These are phyloP conservation scores for Chaenocephalus aceratus DNA, from an alignment of 2,113 vertebrate genomes.

Conservation along the genomic window DNA sequence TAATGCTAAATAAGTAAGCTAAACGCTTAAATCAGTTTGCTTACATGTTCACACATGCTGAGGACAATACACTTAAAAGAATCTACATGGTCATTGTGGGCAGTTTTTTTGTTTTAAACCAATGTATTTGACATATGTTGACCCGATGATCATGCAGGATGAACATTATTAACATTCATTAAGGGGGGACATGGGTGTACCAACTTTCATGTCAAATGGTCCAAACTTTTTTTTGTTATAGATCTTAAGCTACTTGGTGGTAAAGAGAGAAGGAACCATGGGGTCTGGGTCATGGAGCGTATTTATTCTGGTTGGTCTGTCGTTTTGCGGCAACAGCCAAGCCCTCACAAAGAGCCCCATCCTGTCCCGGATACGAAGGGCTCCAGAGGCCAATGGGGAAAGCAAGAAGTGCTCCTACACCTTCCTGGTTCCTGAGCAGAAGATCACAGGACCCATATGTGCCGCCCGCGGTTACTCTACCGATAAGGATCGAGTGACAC, in stretches of 20 bases:
- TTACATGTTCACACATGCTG: no score
- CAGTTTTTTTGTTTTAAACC: neutral
- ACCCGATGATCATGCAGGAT: neutral
- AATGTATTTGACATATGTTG: neutral
- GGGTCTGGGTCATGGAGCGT: conserved; percentile 70
- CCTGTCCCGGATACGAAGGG: conserved; percentile 84
- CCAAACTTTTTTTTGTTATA: conserved; percentile 28
- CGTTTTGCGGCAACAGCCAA: conserved; percentile 63
- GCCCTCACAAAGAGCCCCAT: conserved; percentile 67
- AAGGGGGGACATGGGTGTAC: neutral
- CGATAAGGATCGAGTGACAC: conserved; percentile 91
- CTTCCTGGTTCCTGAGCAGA: conserved; percentile 97
- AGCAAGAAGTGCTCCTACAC: conserved; percentile 95
- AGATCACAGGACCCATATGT: conserved; percentile 97
- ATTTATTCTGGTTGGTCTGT: conserved; percentile 68
- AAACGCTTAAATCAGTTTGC: no score
- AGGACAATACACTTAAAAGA: no score
- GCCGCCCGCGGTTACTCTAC: conserved; percentile 85
- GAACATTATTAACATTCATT: neutral
- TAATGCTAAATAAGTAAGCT: neutral
- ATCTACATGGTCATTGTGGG: neutral
- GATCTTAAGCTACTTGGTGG: conserved; percentile 57
- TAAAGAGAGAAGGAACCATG: conserved; percentile 63
- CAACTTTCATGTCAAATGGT: conserved; percentile 5
- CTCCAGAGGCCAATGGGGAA: conserved; percentile 81